Evolutionary conservation across 1,140 invertebrate genomes (phyloP).

Genomic region (Neodiprion virginianus): DNA sequence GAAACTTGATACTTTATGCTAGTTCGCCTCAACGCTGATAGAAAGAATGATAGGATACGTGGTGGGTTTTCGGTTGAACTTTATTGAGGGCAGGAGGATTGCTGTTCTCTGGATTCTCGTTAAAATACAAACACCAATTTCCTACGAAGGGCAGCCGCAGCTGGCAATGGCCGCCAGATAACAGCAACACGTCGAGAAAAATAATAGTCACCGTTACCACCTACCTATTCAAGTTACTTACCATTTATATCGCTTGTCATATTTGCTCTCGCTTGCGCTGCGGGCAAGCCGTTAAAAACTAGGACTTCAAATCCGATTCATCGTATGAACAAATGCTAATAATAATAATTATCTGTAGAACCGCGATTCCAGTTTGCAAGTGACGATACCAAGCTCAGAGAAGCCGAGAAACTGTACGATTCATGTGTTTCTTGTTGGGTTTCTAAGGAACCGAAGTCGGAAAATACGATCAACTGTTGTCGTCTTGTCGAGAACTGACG

Average conservation of each 20-base stretch:
- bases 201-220: background rate
- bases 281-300: background rate
- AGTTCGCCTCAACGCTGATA: background rate
- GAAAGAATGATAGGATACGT: background rate
- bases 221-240: slow-evolving; percentile 1
- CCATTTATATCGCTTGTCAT: background rate
- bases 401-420: background rate
- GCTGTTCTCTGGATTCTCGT: background rate
- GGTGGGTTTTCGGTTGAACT: background rate
- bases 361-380: background rate
- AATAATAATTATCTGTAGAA: background rate
- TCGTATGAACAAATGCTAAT: background rate
- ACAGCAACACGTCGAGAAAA: background rate
- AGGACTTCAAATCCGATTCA: background rate
- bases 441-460: background rate
- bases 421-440: background rate
- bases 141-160: background rate
- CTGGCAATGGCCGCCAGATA: background rate
- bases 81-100: background rate
- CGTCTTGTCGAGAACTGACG: background rate
- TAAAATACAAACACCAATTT: background rate
- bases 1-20: background rate
- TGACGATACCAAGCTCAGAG: background rate
- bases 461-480: background rate
- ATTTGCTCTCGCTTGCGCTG: background rate